Conservation (phyloP, 2,797 vertebrate genomes). For the Iguana delicatissima region DNA sequence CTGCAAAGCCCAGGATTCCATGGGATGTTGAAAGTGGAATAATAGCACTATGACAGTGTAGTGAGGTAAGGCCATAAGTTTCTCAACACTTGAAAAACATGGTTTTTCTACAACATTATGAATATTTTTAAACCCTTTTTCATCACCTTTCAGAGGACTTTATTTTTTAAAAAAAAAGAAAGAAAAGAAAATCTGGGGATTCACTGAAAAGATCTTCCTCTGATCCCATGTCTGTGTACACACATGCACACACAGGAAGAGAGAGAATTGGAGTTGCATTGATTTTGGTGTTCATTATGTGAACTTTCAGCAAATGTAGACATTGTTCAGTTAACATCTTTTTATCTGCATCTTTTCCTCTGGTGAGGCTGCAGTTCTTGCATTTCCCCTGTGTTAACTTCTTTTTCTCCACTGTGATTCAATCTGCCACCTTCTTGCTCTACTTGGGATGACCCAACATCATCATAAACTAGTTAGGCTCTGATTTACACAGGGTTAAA, state of each 20-base stretch:
- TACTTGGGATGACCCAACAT: not conserved
- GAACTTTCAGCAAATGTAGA: not conserved
- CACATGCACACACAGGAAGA: not conserved
- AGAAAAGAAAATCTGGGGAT: not conserved
- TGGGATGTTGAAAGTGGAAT: too few relatives aligned
- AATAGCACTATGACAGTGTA: too few relatives aligned
- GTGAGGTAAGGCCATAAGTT: too few relatives aligned
- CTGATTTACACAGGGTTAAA: not conserved
- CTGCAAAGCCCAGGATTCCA: too few relatives aligned
- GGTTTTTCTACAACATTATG: too few relatives aligned
- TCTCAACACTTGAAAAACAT: too few relatives aligned
- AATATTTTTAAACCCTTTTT: not conserved
- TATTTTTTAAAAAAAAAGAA: not conserved
- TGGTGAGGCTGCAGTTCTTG: not conserved
- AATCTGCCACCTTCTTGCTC: not conserved
- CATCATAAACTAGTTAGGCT: not conserved
- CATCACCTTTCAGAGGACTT: not conserved
- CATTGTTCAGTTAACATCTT: not conserved
- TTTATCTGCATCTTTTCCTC: too few relatives aligned
- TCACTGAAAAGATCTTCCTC: not conserved
- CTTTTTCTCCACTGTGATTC: not conserved
- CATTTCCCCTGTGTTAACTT: not conserved
- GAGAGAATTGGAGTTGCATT: not conserved
- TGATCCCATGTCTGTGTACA: not conserved
- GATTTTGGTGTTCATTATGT: not conserved